Evolutionary conservation across 1,140 invertebrate genomes (phyloP), one percentile per base, ranked within the genome.

Genomic region (Drosophila mauritiana): DNA sequence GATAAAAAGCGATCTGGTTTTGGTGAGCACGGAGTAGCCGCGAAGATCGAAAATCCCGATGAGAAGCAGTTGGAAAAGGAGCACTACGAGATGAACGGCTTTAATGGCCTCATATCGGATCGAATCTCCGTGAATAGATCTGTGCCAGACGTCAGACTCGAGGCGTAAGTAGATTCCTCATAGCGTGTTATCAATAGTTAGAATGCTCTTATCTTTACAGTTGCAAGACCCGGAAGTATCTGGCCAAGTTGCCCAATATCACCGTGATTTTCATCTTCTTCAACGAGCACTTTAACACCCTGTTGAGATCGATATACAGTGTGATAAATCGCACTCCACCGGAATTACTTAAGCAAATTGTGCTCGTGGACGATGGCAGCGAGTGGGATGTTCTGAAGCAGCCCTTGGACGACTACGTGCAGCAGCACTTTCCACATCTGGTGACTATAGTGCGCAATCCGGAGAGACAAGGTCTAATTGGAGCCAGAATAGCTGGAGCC

Each of bases 301-400:
- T 99, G 22, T 92, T 99, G 6, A 93, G 98, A 42, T 98, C 97
- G 13, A 96, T 95, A 7, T 94, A 95, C 76, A 98, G 97, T 91
- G 96, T 98, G 10, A 86, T 98, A 1, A 95, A 96, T 90, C 94
- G 97, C 65, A 96, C 97, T n/a, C 98, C 98, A 3, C 83, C 93
- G 10, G 93, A 96, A 73, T 93, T 99, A 1, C 93, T 99, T 2
- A 95, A 97, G 86, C 97, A 99, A 94, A 94, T 99, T 52, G 97
- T 99, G 85, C 93, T 99, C 55, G 97, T 98, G n/a, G 97, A 99
- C 92, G 98, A 99, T 94, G 95, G 94, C 85, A 98, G 97, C 92
- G 94, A 95, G 55, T 96, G 96, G 94, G 94, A 94, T 94, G 69
- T 83, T 75, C 93, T 96, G 1, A 96, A 96, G 79, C 89, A 95